Conservation (phyloP, 2,888 invertebrate species). For the Apamea crenata region DNA sequence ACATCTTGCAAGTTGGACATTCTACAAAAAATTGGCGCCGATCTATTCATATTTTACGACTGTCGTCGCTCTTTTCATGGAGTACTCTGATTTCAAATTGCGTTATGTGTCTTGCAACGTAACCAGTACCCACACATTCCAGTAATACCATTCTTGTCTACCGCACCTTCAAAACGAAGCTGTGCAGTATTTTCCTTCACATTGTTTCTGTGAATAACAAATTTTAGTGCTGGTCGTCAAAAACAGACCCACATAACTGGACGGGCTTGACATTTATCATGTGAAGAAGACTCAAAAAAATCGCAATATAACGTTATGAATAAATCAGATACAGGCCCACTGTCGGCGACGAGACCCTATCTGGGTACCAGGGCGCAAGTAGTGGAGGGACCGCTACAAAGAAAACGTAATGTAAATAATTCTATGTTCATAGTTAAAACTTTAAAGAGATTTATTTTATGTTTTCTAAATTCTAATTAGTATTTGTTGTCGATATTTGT, state of each 20-base stretch:
- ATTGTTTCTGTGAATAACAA: slow-evolving; percentile 43
- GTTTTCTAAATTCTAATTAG: too few species aligned
- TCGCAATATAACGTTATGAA: slow-evolving; percentile 59
- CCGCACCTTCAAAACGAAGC: background rate
- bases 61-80: slow-evolving; percentile 23
- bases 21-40: slow-evolving; percentile 61
- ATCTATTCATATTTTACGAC: slow-evolving; percentile 44
- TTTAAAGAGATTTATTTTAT: too few species aligned
- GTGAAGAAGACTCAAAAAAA: slow-evolving; percentile 32
- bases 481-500: too few species aligned
- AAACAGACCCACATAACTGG: slow-evolving; percentile 40
- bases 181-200: slow-evolving; percentile 9
- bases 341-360: too few species aligned
- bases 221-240: slow-evolving; percentile 29
- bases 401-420: too few species aligned
- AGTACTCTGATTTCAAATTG: slow-evolving; percentile 7
- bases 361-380: too few species aligned
- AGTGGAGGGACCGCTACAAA: too few species aligned
- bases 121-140: background rate
- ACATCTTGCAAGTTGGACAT: slow-evolving; percentile 51
- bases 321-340: slow-evolving; percentile 59
- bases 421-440: too few species aligned
- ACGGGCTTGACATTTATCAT: slow-evolving; percentile 20
- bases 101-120: slow-evolving; percentile 13
- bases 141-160: slow-evolving; percentile 13